Evolutionary conservation across 1,140 invertebrate genomes (phyloP).

Genomic region (Diorhabda carinulata): DNA sequence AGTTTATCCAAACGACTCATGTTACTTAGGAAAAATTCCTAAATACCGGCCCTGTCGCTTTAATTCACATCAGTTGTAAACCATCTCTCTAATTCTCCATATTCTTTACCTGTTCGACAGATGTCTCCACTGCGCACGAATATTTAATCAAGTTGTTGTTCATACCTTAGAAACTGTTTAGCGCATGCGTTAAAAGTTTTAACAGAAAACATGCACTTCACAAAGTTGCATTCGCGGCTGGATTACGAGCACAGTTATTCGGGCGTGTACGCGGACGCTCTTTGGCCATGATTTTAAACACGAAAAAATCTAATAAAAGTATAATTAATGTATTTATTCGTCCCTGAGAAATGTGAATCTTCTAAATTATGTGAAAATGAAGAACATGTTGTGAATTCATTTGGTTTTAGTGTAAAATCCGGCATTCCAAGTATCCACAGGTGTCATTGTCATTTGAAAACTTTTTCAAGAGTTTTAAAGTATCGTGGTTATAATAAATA

Average conservation of each 20-base stretch:
- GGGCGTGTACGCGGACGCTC: background rate
- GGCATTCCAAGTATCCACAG: constrained; percentile 19
- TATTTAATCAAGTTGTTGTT: constrained; percentile 12
- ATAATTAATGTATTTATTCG: too few species aligned
- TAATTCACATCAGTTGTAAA: constrained; percentile 1
- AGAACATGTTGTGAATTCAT: background rate
- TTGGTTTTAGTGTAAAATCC: constrained; percentile 1
- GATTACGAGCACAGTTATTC: background rate
- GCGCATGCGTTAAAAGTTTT: constrained; percentile 25
- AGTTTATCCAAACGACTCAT: too few species aligned
- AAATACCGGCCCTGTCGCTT: background rate
- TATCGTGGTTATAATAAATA: background rate
- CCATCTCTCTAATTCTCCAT: background rate
- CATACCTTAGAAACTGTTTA: constrained; percentile 7
- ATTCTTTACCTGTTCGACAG: constrained; percentile 21
- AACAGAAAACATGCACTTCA: constrained; percentile 22
- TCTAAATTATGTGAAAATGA: too few species aligned
- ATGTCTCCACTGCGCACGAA: constrained; percentile 11
- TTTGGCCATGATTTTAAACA: background rate
- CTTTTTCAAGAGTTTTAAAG: background rate
- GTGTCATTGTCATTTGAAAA: constrained; percentile 18
- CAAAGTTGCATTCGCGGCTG: constrained; percentile 16
- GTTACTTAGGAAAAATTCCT: background rate
- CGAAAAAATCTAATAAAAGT: background rate
- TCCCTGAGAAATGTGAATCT: too few species aligned